Conservation (phyloP, 2,797 vertebrate genomes). For the Alectoris magna region DNA sequence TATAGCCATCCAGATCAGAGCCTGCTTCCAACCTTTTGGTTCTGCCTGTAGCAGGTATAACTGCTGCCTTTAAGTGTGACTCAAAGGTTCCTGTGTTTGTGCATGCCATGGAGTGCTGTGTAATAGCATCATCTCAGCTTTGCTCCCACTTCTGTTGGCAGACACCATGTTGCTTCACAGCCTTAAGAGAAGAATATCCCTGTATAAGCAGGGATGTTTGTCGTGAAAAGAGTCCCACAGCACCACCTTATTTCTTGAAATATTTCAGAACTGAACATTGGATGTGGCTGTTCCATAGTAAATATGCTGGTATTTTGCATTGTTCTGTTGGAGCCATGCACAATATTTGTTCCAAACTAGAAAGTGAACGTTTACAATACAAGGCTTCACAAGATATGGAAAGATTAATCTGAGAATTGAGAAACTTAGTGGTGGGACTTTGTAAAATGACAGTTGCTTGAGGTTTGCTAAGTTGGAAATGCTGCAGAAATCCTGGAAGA, state of each 20-base stretch:
- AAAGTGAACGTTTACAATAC: background rate
- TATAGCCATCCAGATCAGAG: background rate
- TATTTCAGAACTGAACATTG: background rate
- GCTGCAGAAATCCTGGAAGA: background rate
- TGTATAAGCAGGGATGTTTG: background rate
- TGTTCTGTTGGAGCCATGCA: rapidly evolving
- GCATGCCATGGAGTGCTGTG: rapidly evolving
- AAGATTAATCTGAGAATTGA: background rate
- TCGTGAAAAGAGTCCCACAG: rapidly evolving
- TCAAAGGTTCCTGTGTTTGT: rapidly evolving
- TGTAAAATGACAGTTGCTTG: background rate
- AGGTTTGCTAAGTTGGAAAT: background rate
- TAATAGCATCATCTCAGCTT: background rate
- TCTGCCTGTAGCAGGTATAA: background rate
- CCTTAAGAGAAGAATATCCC: background rate
- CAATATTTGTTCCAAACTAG: background rate
- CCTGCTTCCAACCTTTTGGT: background rate
- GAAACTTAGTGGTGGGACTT: background rate
- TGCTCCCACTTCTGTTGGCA: background rate
- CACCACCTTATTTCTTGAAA: rapidly evolving
- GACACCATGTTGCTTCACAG: rapidly evolving
- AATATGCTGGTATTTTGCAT: rapidly evolving
- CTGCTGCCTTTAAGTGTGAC: background rate
- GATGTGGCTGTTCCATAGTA: background rate
- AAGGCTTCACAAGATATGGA: background rate